These are phyloP conservation scores for Agrypnus murinus DNA, from an alignment of 2,888 invertebrate species.

Conservation along the genomic window DNA sequence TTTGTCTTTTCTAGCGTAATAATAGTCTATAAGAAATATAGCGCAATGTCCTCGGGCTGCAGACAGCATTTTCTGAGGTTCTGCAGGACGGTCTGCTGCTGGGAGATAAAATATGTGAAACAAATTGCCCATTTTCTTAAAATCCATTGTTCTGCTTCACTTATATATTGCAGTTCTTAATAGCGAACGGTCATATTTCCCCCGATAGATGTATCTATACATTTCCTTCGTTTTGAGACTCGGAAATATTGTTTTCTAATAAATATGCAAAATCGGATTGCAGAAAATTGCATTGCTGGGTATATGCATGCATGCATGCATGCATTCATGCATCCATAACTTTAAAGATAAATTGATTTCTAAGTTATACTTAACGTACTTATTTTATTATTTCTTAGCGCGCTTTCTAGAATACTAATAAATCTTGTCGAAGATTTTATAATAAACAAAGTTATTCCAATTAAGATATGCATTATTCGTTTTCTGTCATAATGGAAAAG, in stretches of 20 bases:
- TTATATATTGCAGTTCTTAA: conserved; percentile 31
- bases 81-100: conserved; percentile 43
- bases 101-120: conserved; percentile 49
- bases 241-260: conserved; percentile 29
- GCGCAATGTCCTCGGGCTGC: conserved; percentile 36
- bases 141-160: conserved; percentile 37
- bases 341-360: conserved; percentile 29
- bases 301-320: too few species aligned
- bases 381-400: too few species aligned
- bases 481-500: conserved; percentile 32
- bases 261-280: conserved; percentile 22
- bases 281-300: conserved; percentile 8
- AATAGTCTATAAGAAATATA: conserved; percentile 43
- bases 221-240: background rate
- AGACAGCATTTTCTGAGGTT: conserved; percentile 38
- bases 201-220: conserved; percentile 4
- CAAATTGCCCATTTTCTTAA: conserved; percentile 47
- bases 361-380: background rate
- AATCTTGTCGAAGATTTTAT: background rate
- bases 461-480: conserved; percentile 35
- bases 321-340: too few species aligned
- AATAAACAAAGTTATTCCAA: conserved; percentile 22
- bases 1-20: conserved; percentile 45
- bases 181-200: conserved; percentile 10
- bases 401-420: background rate